phyloP scores from a whole-genome alignment of 2,797 vertebrate genomes.

The Melanotaenia parkinsoni region DNA sequence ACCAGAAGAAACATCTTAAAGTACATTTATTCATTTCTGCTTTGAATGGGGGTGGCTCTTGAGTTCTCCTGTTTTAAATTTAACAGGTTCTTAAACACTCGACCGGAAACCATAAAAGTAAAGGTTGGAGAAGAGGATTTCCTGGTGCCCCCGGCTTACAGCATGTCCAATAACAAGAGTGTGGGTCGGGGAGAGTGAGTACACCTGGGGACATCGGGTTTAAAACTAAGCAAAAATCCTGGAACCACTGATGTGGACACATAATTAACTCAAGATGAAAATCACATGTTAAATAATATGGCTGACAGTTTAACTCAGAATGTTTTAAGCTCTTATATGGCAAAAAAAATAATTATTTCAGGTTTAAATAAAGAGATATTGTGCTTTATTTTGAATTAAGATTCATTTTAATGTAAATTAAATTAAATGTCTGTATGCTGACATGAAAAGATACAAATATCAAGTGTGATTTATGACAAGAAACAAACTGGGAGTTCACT shows the following conservation, averaged over 20 bases:
- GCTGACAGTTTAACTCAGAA: background rate
- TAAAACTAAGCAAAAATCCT: background rate
- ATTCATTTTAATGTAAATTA: too few species aligned
- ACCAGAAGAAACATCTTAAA: background rate
- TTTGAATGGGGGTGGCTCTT: background rate
- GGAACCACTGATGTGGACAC: background rate
- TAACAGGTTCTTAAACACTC: slow-evolving; percentile 90
- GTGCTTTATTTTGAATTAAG: background rate
- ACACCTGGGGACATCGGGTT: background rate
- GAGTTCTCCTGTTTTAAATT: slow-evolving; percentile 7
- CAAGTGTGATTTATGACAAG: too few species aligned
- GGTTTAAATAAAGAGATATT: background rate
- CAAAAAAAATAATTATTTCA: background rate
- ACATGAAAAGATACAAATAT: too few species aligned
- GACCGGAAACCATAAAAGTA: slow-evolving; percentile 75
- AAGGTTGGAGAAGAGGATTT: slow-evolving; percentile 71
- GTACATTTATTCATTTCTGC: background rate
- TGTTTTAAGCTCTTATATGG: too few species aligned
- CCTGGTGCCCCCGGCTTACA: slow-evolving; percentile 64
- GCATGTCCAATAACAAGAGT: slow-evolving; percentile 73
- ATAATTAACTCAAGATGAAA: background rate
- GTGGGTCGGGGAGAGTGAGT: slow-evolving; percentile 82
- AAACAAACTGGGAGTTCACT: too few species aligned
- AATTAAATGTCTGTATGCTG: too few species aligned
- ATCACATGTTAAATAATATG: background rate